Conservation (phyloP, 1,140 invertebrate genomes). For the Drosophila nikananu region DNA sequence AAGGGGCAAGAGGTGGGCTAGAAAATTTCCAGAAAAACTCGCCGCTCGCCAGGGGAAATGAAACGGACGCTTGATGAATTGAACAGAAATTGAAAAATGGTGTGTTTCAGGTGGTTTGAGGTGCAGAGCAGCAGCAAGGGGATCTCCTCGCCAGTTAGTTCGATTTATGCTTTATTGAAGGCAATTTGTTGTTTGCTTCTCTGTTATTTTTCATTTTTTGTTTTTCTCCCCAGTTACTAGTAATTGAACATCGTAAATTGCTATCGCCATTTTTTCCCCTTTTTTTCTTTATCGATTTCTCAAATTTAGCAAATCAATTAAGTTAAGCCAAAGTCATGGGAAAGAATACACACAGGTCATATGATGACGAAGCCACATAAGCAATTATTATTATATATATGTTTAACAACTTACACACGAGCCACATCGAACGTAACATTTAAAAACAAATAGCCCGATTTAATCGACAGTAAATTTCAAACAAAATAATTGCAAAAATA, state of each 20-base stretch:
- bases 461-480: constrained; percentile 48
- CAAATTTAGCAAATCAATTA: constrained; percentile 42
- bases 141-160: constrained; percentile 23
- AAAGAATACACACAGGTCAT: constrained; percentile 17
- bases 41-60: constrained; percentile 27
- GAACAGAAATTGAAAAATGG: constrained; percentile 66
- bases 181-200: constrained; percentile 61
- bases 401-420: constrained; percentile 17
- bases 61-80: constrained; percentile 64
- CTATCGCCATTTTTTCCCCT: constrained; percentile 17
- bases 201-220: constrained; percentile 6
- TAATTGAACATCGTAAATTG: constrained; percentile 73
- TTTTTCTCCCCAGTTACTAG: constrained; percentile 23
- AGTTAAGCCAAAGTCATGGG: constrained; percentile 41
- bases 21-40: constrained; percentile 20
- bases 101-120: constrained; percentile 5
- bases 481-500: constrained; percentile 69
- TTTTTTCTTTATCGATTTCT: constrained; percentile 48
- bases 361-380: constrained; percentile 13
- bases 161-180: constrained; percentile 76
- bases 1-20: constrained; percentile 5
- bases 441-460: constrained; percentile 29
- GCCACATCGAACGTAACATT: constrained; percentile 20
- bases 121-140: constrained; percentile 2
- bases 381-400: constrained; percentile 31